Percentiles rank a stretch among this genome's conserved stretches.
These are phyloP conservation scores for Nothoprocta perdicaria DNA, from an alignment of 2,113 vertebrate genomes.

Conservation along the genomic window DNA sequence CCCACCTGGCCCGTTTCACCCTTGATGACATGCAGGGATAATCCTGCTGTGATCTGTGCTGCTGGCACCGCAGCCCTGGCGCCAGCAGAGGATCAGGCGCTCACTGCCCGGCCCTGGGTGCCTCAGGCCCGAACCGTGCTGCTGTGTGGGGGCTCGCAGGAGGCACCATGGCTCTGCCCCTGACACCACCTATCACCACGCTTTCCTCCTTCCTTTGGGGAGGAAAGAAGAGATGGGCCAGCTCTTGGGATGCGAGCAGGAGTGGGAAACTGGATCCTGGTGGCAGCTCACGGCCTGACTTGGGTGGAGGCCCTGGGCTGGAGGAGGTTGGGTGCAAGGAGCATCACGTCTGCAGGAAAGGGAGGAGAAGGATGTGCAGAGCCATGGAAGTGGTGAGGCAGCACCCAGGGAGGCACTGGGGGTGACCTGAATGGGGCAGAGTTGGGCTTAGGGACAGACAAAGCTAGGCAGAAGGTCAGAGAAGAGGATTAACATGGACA, in stretches of 20 bases:
- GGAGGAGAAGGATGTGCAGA: neutral
- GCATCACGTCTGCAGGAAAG: neutral
- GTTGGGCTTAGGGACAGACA: neutral
- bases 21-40: constrained; percentile 31
- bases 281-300: neutral
- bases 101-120: rapidly evolving
- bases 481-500: neutral
- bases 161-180: rapidly evolving
- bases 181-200: neutral
- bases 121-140: neutral
- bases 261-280: neutral
- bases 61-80: neutral
- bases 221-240: neutral
- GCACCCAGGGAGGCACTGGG: neutral
- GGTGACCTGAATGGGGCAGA: neutral
- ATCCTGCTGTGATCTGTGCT: constrained; percentile 35
- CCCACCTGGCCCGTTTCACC: neutral
- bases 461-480: neutral
- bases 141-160: rapidly evolving
- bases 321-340: neutral
- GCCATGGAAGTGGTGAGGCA: neutral
- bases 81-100: neutral
- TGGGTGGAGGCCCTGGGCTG: neutral
- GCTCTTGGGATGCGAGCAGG: neutral
- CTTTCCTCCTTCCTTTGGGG: neutral